These are phyloP conservation scores for Arenicola marina DNA, from an alignment of 2,888 invertebrate species.

Conservation along the genomic window DNA sequence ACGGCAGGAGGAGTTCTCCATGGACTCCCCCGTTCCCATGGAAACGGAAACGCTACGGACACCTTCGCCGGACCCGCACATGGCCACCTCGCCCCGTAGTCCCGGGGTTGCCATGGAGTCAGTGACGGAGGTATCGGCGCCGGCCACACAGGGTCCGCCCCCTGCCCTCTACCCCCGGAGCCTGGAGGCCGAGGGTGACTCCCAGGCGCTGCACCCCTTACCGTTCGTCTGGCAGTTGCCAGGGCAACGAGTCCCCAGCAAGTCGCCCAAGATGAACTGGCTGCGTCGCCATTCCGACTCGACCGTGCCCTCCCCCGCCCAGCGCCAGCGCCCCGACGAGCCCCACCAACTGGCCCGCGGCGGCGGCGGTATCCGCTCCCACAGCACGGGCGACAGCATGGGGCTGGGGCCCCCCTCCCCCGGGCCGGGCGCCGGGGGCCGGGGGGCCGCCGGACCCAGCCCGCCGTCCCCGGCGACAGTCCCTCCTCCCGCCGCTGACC, in stretches of 20 bases:
- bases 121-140: not conserved
- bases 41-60: not conserved
- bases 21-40: conserved; percentile 8
- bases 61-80: not conserved
- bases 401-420: not conserved
- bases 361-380: not conserved
- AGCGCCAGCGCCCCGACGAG: too few relatives aligned
- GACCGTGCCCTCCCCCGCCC: conserved; percentile 9
- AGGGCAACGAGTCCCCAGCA: too few relatives aligned
- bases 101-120: not conserved
- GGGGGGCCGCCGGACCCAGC: too few relatives aligned
- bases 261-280: conserved; percentile 30
- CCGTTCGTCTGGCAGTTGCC: too few relatives aligned
- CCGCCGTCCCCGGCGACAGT: too few relatives aligned
- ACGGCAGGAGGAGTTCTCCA: not conserved
- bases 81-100: not conserved
- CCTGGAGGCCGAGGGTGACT: not conserved
- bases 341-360: not conserved
- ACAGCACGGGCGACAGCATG: not conserved
- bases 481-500: not conserved
- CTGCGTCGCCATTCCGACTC: conserved; percentile 31
- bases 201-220: not conserved
- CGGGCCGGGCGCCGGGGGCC: not conserved
- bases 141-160: not conserved
- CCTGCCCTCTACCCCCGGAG: not conserved